Conservation (phyloP, 2,113 vertebrate species). For the Plecturocebus donacophilus region DNA sequence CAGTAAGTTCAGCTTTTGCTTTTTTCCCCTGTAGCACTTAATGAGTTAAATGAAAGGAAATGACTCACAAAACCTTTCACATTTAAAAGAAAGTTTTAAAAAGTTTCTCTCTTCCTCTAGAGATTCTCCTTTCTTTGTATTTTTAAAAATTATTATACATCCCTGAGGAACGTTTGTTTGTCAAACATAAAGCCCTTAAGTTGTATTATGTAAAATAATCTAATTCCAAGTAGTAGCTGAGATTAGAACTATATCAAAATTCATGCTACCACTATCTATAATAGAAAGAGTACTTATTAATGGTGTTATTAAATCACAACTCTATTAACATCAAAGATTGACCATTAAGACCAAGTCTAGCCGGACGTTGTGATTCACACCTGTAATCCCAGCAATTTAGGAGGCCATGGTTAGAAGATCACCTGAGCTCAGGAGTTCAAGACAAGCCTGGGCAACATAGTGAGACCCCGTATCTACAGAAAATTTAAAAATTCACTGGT, state of each 20-base stretch:
- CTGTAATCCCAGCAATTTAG: no score
- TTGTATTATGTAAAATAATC: not conserved
- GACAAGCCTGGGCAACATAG: no score
- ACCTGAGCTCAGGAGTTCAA: no score
- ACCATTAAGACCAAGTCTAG: not conserved
- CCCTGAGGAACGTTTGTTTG: not conserved
- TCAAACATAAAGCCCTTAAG: not conserved
- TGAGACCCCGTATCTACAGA: no score
- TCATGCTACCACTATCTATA: not conserved
- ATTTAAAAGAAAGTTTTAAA: not conserved
- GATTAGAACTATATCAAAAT: slow-evolving; percentile 28
- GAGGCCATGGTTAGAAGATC: no score
- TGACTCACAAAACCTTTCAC: not conserved
- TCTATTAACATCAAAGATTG: not conserved
- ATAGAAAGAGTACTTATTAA: slow-evolving; percentile 11
- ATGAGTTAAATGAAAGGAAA: not conserved
- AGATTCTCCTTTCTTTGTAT: not conserved
- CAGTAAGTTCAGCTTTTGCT: not conserved
- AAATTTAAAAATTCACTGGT: no score
- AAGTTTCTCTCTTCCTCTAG: not conserved
- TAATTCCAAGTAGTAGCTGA: slow-evolving; percentile 28
- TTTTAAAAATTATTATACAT: slow-evolving; percentile 14
- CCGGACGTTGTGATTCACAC: no score
- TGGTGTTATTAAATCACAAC: not conserved
- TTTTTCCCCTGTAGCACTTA: not conserved